Conservation (phyloP, 2,888 invertebrate species). For the Aquatica leii region DNA sequence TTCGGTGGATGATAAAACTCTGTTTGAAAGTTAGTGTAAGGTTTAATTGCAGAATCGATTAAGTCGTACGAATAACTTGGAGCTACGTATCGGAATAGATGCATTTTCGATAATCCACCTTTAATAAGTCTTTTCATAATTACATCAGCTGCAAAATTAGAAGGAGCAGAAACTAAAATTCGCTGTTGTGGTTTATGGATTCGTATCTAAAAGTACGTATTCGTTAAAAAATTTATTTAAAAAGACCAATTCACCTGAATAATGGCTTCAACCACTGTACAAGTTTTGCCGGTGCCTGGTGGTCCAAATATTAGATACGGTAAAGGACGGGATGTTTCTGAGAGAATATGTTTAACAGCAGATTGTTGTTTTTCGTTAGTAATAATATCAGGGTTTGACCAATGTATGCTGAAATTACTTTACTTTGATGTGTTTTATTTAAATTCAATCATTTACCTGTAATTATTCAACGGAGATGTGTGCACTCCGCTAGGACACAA, state of each 20-base stretch:
- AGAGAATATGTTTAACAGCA: constrained; percentile 63
- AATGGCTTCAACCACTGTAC: constrained; percentile 75
- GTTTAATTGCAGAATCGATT: constrained; percentile 53
- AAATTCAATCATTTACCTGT: constrained; percentile 25
- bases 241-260: constrained; percentile 67
- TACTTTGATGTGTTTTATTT: too few relatives aligned
- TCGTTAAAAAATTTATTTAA: not conserved
- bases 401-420: constrained; percentile 38
- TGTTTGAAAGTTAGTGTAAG: constrained; percentile 60
- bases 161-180: constrained; percentile 71
- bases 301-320: constrained; percentile 70
- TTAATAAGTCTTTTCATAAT: constrained; percentile 61
- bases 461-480: constrained; percentile 5
- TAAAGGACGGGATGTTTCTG: constrained; percentile 61
- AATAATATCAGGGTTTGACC: constrained; percentile 51
- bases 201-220: constrained; percentile 48
- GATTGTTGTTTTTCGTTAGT: constrained; percentile 61
- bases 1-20: constrained; percentile 61
- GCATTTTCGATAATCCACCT: constrained; percentile 45
- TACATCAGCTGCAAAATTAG: constrained; percentile 75
- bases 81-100: constrained; percentile 60
- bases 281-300: constrained; percentile 74
- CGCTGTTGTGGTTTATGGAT: constrained; percentile 52
- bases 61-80: constrained; percentile 54
- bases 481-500: constrained; percentile 45